Base-by-base conservation (phyloP, 2,888 invertebrate genomes). In the Fragum whitleyi region DNA sequence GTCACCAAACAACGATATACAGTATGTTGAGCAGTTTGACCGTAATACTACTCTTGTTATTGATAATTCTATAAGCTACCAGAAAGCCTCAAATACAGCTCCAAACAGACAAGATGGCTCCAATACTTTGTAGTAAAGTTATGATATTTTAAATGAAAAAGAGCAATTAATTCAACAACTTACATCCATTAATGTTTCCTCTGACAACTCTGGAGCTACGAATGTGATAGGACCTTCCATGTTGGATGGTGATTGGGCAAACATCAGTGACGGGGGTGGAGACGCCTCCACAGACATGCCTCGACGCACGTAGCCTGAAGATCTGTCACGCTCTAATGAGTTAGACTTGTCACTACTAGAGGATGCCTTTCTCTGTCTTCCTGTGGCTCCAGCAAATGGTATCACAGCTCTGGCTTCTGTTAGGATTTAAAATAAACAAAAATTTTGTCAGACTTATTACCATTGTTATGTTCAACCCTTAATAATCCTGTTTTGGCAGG, bases 141-240 rank as follows among this genome's bases (percentile, higher is more conserved):
- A n/a, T n/a, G n/a, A n/a, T n/a, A n/a, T n/a, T n/a, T n/a, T n/a
- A n/a, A n/a, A n/a, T n/a, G n/a, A n/a, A n/a, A n/a, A n/a, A n/a
- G n/a, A n/a, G n/a, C n/a, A n/a, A n/a, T 36, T 36, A 36, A 36
- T 6, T 36, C 32, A 36, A 36, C n/a, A n/a, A 88, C 94, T 93
- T 91, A 96, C 96, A 93, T 98, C 98, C 91, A 99, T 96, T 67
- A 99, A 95, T 21, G 98, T 98, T 95, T 99, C 99, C 94, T 98
- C 98, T 74, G 98, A 97, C 90, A 99, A 95, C 94, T 98, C 98
- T 19, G 98, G 98, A 23, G 98, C 97, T 92, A 97, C 96, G 95
- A 97, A 97, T 88, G 96, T 95, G 84, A 96, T 95, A 26, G 96
- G 96, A 14, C 93, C 94, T 68, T 94, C 94, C 87, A 93, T 91